Evolutionary conservation across 92 coral and sea anemone genomes (phyloP), one percentile per base, ranked within the genome.

Genomic region (Heteractis magnifica): DNA sequence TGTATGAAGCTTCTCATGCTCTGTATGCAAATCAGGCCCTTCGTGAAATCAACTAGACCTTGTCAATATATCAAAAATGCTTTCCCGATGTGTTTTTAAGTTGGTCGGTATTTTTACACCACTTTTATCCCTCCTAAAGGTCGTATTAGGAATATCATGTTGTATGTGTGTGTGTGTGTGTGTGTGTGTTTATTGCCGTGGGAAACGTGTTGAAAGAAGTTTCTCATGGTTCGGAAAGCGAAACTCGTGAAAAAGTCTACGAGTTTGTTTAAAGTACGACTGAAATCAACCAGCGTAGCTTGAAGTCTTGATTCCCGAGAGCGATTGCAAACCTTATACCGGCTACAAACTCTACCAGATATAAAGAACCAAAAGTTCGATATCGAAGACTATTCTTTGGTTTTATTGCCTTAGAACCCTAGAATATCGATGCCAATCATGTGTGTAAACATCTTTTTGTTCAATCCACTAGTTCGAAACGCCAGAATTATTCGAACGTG

Each of bases 1-100:
- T 65, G 2, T 18, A 5, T 7, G 8, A n/a, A n/a, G 70, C 34
- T 23, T 62, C 26, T 62, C 14, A 12, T 58, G 21, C 21, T 62
- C 70, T 62, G 70, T 56, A 81, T 70, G 77, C 84, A 81, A 81
- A 81, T 81, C 55, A 81, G 52, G 64, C 59, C 53, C 82, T 11
- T 59, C 51, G 51, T 53, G n/a, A 51, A 81, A 50, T 78, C 64
- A 58, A 81, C 51, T 81, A 68, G 52, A 26, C 77, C 84, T 70
- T 81, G 75, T 81, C 84, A 65, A 80, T 78, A 78, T 56, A 34
- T 34, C 82, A 52, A 44, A 68, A 53, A 65, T 48, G 16, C 16
- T 13, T n/a, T 64, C 71, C 44, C 73, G 9, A 26, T 68, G 4
- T 10, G 50, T 68, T 68, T 21, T 8, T 68, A 53, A 8, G 58